Conservation (phyloP, 2,797 vertebrate genomes). For the Acanthurus leucopareius region DNA sequence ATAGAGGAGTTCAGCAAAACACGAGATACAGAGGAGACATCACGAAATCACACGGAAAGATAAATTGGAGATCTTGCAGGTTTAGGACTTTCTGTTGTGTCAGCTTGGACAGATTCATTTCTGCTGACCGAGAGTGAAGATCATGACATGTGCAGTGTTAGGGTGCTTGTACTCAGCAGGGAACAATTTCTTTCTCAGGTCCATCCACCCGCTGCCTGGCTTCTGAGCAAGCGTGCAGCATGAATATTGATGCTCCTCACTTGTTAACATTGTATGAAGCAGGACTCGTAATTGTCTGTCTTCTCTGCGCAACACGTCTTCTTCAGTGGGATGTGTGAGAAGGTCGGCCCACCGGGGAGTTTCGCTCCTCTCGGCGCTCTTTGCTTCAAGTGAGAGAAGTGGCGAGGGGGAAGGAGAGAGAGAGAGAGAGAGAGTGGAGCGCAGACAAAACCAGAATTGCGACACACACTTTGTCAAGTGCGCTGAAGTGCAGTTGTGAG, state of each 20-base stretch:
- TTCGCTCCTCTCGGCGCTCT: conserved; percentile 51
- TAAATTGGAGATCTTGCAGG: conserved; percentile 7
- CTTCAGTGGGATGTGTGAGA: conserved; percentile 63
- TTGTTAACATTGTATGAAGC: conserved; percentile 75
- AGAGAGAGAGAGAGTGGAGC: conserved; percentile 35
- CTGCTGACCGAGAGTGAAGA: conserved; percentile 22
- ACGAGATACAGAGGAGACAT: conserved; percentile 45
- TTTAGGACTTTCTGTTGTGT: conserved; percentile 13
- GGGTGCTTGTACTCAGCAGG: conserved; percentile 20
- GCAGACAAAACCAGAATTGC: conserved; percentile 33
- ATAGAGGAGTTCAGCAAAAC: conserved; percentile 10
- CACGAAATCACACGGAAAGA: conserved; percentile 17
- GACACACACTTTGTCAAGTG: conserved; percentile 53
- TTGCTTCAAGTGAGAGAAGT: conserved; percentile 56
- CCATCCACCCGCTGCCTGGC: conserved; percentile 23
- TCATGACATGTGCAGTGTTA: conserved; percentile 39
- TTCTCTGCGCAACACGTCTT: conserved; percentile 56
- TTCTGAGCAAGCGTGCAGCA: conserved; percentile 30
- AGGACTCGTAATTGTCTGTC: conserved; percentile 66
- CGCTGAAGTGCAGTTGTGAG: conserved; percentile 46
- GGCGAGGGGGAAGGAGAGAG: conserved; percentile 35
- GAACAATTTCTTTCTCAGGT: conserved; percentile 25
- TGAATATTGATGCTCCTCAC: conserved; percentile 74
- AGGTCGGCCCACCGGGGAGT: conserved; percentile 70
- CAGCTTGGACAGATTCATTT: conserved; percentile 23